Evolutionary conservation across 2,888 invertebrate species (phyloP), one percentile per base, ranked within the genome.

Genomic region (Hydropsyche betteni): DNA sequence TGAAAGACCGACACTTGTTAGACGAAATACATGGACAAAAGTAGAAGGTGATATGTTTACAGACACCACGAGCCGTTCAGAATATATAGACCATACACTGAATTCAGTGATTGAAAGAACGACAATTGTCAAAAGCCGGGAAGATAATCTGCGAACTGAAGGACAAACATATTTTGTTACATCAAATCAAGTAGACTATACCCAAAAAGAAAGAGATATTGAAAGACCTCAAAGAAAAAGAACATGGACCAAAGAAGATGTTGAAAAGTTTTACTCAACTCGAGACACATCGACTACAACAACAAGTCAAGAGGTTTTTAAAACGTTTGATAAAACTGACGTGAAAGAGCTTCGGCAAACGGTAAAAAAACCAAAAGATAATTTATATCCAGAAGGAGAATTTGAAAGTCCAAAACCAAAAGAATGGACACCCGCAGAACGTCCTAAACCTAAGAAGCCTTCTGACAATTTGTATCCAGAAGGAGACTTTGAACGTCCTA

Each of bases 11-110:
- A 89, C 86, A 81, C 89, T 90, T 76, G 89, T 92, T 69, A 87
- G 93, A 80, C 88, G 93, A 74, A 92, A 93, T 81, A 94, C 93
- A 0, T 93, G 91, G 88, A 93, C 93, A 0, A 93, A 93, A 83
- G 85, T 92, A 64, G 93, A 92, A 84, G 93, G 93, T 44, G 93
- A 93, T 75, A 90, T 93, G 84, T 88, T 84, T 61, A 90, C 90
- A 58, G 91, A 92, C 80, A 93, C 93, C 4, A 93, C 93, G 16
- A 89, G 86, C 71, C 87, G 89, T 82, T 88, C 90, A 0, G 92
- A 93, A 84, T 93, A 87, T 81, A 85, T 92, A 75, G 91, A 92
- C 83, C 89, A 90, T 81, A 89, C 89, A 14, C 85, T 86, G 75
- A 84, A 83, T 64, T 86, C 87, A 4, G 83, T 83, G 12, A 83